Base-by-base conservation (phyloP, 2,113 vertebrate genomes). In the Sinocyclocheilus anshuiensis region DNA sequence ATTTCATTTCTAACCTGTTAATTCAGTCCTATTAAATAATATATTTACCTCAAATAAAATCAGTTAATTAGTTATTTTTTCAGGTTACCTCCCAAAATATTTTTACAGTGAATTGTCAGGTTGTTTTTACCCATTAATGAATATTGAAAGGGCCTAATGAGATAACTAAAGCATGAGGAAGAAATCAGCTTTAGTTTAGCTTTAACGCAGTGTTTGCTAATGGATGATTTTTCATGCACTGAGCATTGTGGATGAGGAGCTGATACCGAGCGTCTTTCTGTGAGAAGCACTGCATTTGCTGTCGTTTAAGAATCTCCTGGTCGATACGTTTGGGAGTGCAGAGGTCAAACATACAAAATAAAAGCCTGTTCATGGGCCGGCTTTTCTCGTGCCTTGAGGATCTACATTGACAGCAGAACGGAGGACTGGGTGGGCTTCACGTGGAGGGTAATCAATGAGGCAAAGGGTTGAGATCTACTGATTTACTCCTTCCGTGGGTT, bases 371-470 rank as follows among this genome's bases (percentile, higher is more conserved):
- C 90, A 90, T 90, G 90, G 90, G 91, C 90, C 88, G 86, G 89
- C 85, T 81, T 92, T 84, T 48, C 85, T 90, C 91, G 90, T 92
- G 86, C 90, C 85, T 89, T 85, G 84, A 85, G 89, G 87, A 92
- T 93, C 92, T 93, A 90, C 91, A 92, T 92, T 86, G 77, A 92
- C 57, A 33, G 90, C 90, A 85, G 87, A 80, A 92, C 86, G 75
- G 90, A 92, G 90, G 87, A 89, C 87, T 91, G 42, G 55, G 69
- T 74, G 61, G 36, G 89, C 87, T 88, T 88, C 26, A 87, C 69
- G 87, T 55, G 92, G 91, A 88, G 89, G 88, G 76, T 84, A 91
- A 94, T 94, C 93, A 93, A 93, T 94, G 93, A 91, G 89, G 90
- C 86, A 90, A 87, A 89, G 90, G 91, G 90, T 89, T 89, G 89